These are phyloP conservation scores for Drosophila leontia DNA, from an alignment of 1,140 invertebrate genomes.

Conservation along the genomic window DNA sequence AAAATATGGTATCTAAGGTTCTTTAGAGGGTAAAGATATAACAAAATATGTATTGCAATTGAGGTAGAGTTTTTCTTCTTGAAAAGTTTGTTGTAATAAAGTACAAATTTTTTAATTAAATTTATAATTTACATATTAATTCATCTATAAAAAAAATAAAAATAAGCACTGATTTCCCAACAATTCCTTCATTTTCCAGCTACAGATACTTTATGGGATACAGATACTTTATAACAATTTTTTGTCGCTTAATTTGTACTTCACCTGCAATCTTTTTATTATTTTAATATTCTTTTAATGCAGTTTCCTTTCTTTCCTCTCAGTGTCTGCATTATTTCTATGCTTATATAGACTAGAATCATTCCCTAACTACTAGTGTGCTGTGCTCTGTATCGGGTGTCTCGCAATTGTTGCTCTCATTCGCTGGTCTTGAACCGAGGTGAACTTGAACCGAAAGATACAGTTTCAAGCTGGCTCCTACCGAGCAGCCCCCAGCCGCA, in stretches of 20 bases:
- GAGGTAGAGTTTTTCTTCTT: too few species aligned
- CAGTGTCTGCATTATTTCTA: background rate
- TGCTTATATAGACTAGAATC: background rate
- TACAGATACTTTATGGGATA: too few species aligned
- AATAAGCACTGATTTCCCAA: too few species aligned
- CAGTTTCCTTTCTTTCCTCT: background rate
- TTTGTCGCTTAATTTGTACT: too few species aligned
- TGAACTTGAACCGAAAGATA: constrained; percentile 75
- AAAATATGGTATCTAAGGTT: background rate
- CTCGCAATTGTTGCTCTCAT: constrained; percentile 12
- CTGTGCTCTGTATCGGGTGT: constrained; percentile 20
- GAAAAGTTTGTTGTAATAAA: background rate
- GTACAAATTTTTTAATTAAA: too few species aligned
- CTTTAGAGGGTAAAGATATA: background rate
- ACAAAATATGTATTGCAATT: too few species aligned
- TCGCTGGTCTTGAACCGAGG: constrained; percentile 38
- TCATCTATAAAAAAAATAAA: too few species aligned
- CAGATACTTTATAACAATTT: too few species aligned
- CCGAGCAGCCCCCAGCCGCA: constrained; percentile 5
- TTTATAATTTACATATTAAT: too few species aligned
- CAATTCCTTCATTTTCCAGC: too few species aligned
- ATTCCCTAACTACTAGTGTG: constrained; percentile 1
- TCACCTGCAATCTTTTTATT: too few species aligned
- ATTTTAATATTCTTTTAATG: background rate
- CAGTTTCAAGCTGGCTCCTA: constrained; percentile 59